A percentile compares a stretch with the other conserved stretches of the same genome.
Conservation (phyloP, 2,888 invertebrate genomes). For the Panorpa germanica region DNA sequence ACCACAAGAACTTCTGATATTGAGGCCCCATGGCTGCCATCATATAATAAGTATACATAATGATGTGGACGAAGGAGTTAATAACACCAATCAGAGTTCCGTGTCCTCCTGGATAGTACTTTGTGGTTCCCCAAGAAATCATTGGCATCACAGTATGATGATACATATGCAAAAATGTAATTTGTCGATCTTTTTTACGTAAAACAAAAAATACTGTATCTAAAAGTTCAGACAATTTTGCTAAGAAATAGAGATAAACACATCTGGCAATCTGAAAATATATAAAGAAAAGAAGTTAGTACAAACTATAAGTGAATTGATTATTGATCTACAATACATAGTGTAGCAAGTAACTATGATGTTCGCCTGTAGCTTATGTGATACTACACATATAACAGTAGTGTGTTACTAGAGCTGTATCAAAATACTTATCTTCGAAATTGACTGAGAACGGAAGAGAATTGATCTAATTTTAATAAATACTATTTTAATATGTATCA, state of each 20-base stretch:
- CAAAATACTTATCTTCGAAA: no score
- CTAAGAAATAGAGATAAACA: slow-evolving; percentile 72
- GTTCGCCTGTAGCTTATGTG: no score
- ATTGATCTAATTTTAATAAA: no score
- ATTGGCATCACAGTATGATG: slow-evolving; percentile 93
- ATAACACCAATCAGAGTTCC: slow-evolving; percentile 79
- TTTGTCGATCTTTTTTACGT: slow-evolving; percentile 77
- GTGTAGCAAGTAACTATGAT: not conserved
- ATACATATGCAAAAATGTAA: slow-evolving; percentile 79
- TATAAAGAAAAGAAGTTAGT: slow-evolving; percentile 2
- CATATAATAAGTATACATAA: slow-evolving; percentile 89
- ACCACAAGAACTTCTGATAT: slow-evolving; percentile 76
- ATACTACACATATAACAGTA: no score
- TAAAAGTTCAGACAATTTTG: slow-evolving; percentile 76
- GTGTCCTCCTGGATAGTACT: slow-evolving; percentile 75
- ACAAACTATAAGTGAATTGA: slow-evolving; percentile 3
- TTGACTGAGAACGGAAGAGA: no score
- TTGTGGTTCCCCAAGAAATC: slow-evolving; percentile 83
- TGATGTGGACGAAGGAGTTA: slow-evolving; percentile 86
- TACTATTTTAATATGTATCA: no score
- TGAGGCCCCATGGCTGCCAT: slow-evolving; percentile 75
- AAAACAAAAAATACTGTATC: slow-evolving; percentile 89
- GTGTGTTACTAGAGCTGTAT: no score
- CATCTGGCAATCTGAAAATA: slow-evolving; percentile 39
- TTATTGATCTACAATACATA: slow-evolving; percentile 1